A percentile compares a stretch with the other conserved stretches of the same genome.
Evolutionary conservation across 2,888 invertebrate species (phyloP).

Genomic region (Acrobasis repandana): DNA sequence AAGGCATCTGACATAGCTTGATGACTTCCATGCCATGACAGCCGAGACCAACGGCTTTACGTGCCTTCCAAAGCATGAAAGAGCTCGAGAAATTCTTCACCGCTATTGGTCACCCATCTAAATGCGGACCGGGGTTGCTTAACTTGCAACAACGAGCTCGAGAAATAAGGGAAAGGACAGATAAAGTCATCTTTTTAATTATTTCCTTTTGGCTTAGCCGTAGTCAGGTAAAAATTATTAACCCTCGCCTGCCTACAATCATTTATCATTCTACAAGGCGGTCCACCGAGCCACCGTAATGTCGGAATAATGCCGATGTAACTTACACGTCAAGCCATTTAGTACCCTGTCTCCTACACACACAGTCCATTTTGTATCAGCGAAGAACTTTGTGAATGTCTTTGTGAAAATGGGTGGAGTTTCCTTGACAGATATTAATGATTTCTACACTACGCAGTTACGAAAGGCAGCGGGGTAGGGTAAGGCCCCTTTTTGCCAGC

Average conservation of each 20-base stretch:
- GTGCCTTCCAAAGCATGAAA: no score
- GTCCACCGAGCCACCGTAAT: constrained; percentile 28
- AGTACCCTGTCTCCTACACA: constrained; percentile 28
- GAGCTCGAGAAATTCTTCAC: no score
- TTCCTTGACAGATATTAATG: constrained; percentile 73
- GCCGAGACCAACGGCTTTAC: no score
- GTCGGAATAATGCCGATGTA: constrained; percentile 11
- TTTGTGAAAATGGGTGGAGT: constrained; percentile 71
- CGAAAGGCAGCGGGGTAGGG: constrained; percentile 1
- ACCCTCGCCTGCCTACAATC: constrained; percentile 23
- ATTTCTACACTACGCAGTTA: constrained; percentile 35
- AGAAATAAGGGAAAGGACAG: no score
- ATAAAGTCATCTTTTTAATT: no score
- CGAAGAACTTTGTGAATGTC: constrained; percentile 43
- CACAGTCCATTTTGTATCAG: constrained; percentile 38
- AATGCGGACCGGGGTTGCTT: no score
- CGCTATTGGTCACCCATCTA: no score
- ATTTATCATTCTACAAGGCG: constrained; percentile 42
- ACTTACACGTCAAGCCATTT: constrained; percentile 18
- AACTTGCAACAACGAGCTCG: no score
- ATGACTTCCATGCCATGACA: no score
- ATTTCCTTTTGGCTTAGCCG: no score
- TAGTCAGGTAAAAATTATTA: neutral
- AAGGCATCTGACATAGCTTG: no score
- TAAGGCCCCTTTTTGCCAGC: neutral